A percentile compares a stretch with the other conserved stretches of the same genome.
phyloP scores from a whole-genome alignment of 64 coral and sea anemone species.

The Acropora yongei region DNA sequence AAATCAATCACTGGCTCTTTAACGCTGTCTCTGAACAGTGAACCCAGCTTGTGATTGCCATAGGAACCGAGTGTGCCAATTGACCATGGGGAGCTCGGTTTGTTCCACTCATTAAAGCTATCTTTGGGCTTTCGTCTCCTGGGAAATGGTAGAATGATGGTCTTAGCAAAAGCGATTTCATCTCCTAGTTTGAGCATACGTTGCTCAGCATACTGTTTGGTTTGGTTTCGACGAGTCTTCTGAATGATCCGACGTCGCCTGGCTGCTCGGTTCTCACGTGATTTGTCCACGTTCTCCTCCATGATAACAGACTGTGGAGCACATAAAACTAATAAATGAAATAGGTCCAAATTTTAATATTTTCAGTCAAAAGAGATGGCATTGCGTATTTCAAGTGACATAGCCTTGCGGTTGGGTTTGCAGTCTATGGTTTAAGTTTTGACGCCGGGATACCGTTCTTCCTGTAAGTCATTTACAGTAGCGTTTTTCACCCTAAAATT shows the following conservation, averaged over 20 bases:
- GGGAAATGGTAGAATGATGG: neutral
- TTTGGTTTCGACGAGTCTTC: neutral
- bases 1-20: neutral
- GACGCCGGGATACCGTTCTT: too few relatives aligned
- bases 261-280: neutral
- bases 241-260: neutral
- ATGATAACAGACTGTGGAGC: neutral
- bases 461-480: too few relatives aligned
- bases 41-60: neutral
- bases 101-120: neutral
- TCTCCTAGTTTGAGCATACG: neutral
- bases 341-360: neutral
- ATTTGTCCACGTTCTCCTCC: constrained; percentile 9
- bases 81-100: neutral
- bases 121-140: neutral
- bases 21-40: neutral
- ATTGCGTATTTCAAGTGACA: too few relatives aligned
- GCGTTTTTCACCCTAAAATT: too few relatives aligned
- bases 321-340: neutral
- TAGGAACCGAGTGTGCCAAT: neutral
- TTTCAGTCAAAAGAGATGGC: too few relatives aligned
- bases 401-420: too few relatives aligned
- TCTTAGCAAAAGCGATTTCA: neutral
- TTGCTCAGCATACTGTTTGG: neutral
- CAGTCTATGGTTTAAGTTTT: too few relatives aligned